Base-by-base conservation (phyloP, 2,888 invertebrate species). In the Patella depressa region DNA sequence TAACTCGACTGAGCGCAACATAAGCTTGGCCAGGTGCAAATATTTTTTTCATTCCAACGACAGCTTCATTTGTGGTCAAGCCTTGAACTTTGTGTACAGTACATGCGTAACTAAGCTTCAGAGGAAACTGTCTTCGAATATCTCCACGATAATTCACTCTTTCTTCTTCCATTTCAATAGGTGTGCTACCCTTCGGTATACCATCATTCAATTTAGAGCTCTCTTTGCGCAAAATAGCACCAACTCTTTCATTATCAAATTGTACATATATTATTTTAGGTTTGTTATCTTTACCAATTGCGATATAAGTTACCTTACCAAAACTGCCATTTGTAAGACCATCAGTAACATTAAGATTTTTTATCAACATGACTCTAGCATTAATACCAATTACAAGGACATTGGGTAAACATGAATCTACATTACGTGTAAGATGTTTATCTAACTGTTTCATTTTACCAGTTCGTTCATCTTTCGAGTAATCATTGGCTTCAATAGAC, bases 1-100 rank as follows among this genome's bases (percentile, higher is more conserved):
- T 80, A 3, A 78, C 80, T 17, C 80, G 70, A n/a, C 80, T 76
- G 9, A 80, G 53, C n/a, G 80, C 80, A 55, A 80, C 80, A 78
- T 80, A 79, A 19, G 80, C 72, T n/a, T 72, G 29, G 3, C 54
- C 55, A 29, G 73, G n/a, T 12, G 54, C 9, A 17, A 53, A 19
- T 12, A 57, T 24, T 29, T 53, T 55, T n/a, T 73, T 17, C 7
- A 73, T 15, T 5, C 54, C 53, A 73, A 73, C 73, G 2, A 73
- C 73, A 4, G 15, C 73, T 57, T 54, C 54, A 7, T 73, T 55
- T 15, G 54, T 7, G 3, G 55, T 73, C 19, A 73, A 73, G 15
- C 71, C 71, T n/a, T 71, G 71, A 17, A 71, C 71, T 19, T 80
- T 78, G 34, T 80, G 80, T 69, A 77, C 29, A 17, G 80, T 78